A percentile compares a stretch with the other conserved stretches of the same genome.
phyloP scores from a whole-genome alignment of 2,797 vertebrate species.

The Serranus cabrilla region DNA sequence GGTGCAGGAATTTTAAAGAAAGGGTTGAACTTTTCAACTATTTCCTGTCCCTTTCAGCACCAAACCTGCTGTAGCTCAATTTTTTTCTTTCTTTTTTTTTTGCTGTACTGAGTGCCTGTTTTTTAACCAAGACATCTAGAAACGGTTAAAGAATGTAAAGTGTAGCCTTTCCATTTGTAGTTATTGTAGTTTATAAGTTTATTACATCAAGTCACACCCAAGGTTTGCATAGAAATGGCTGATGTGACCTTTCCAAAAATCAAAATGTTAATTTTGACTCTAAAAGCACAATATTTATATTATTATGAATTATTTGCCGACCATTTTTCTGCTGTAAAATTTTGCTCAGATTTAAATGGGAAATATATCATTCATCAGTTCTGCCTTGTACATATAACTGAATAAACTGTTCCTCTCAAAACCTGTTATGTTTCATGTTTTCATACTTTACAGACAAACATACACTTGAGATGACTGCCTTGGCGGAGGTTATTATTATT shows the following conservation, averaged over 20 bases:
- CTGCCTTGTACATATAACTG: constrained; percentile 69
- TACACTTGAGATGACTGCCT: too few relatives aligned
- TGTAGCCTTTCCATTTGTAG: constrained; percentile 19
- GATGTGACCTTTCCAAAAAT: constrained; percentile 13
- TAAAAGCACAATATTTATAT: constrained; percentile 74
- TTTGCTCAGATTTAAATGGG: constrained; percentile 39
- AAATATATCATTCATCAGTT: constrained; percentile 29
- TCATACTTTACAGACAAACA: not conserved
- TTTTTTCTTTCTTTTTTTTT: constrained; percentile 17
- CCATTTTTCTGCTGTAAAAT: constrained; percentile 50
- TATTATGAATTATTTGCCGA: constrained; percentile 14
- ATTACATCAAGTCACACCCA: constrained; percentile 7
- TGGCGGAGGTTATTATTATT: too few relatives aligned
- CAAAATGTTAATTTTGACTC: constrained; percentile 42
- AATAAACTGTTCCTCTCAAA: constrained; percentile 68
- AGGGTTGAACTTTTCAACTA: constrained; percentile 5
- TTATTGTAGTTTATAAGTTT: not conserved
- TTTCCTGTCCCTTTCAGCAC: constrained; percentile 1
- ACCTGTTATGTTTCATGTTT: not conserved
- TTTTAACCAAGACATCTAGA: constrained; percentile 40
- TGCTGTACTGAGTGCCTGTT: constrained; percentile 58
- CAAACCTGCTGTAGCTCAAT: not conserved
- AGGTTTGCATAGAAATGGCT: constrained; percentile 26
- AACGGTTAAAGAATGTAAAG: constrained; percentile 38
- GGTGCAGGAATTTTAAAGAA: constrained; percentile 3